Conservation (phyloP, 1,140 invertebrate species). For the Zaprionus camerounensis region DNA sequence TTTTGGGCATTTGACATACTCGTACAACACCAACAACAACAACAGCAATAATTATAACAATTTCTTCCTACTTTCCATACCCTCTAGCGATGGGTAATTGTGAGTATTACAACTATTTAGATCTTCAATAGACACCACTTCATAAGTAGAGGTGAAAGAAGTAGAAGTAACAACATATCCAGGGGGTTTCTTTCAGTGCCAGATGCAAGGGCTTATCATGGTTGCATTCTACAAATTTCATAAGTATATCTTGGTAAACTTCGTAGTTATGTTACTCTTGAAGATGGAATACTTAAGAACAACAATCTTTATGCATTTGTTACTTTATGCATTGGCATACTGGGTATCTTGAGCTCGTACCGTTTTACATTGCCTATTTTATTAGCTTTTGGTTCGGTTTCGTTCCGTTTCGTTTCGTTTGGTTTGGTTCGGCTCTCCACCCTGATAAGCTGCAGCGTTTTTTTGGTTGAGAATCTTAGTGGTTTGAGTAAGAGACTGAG, state of each 20-base stretch:
- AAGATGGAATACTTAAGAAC: neutral
- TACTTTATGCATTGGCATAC: neutral
- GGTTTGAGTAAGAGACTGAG: neutral
- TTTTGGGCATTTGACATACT: conserved; percentile 41
- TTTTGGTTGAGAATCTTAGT: conserved; percentile 9
- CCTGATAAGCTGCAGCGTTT: conserved; percentile 16
- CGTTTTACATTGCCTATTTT: neutral
- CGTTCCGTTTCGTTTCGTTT: conserved; percentile 6
- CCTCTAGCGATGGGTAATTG: neutral
- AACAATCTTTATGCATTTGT: neutral
- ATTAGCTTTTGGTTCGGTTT: neutral
- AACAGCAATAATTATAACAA: conserved; percentile 31
- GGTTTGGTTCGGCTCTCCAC: neutral
- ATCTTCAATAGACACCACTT: neutral
- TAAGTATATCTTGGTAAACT: neutral
- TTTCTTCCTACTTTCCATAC: conserved; percentile 15
- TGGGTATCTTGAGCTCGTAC: neutral
- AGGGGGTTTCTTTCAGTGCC: neutral
- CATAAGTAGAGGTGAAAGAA: neutral
- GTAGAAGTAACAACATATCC: neutral
- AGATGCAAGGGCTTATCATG: neutral
- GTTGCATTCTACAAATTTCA: neutral
- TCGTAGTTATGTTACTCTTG: neutral
- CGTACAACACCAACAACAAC: conserved; percentile 1
- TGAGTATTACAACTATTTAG: neutral